Conservation (phyloP, 2,888 invertebrate species). For the Pediacus dermestoides region DNA sequence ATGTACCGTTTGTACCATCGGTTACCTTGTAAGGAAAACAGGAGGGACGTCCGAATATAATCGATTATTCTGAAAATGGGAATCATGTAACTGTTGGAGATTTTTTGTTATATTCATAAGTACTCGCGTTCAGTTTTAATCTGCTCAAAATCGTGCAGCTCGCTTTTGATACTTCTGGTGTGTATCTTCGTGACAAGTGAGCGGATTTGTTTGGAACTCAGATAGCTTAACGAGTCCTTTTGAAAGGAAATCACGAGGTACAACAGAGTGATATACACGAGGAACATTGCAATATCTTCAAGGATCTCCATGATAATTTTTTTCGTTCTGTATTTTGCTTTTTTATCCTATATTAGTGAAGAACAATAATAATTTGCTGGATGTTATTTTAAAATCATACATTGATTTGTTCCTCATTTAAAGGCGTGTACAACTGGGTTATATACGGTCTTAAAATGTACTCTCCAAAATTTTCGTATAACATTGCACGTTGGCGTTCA, state of each 20-base stretch:
- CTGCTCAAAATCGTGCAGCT: conserved; percentile 3
- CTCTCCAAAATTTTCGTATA: conserved; percentile 29
- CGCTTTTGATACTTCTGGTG: conserved; percentile 13
- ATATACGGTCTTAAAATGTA: conserved; percentile 28
- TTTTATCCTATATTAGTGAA: neutral
- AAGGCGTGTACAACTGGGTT: conserved; percentile 25
- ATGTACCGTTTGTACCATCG: conserved; percentile 35
- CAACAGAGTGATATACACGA: conserved; percentile 31
- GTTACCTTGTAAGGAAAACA: conserved; percentile 29
- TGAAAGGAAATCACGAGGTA: conserved; percentile 32
- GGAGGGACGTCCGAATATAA: conserved; percentile 26
- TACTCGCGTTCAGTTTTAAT: conserved; percentile 7
- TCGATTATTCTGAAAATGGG: conserved; percentile 26
- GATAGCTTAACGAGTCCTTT: conserved; percentile 24
- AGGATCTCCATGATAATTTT: conserved; percentile 21
- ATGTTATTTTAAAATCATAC: conserved; percentile 17
- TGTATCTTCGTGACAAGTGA: conserved; percentile 25
- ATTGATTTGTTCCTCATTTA: conserved; percentile 18
- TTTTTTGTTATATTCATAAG: too few species aligned
- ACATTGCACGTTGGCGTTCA: conserved; percentile 25
- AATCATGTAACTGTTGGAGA: too few species aligned
- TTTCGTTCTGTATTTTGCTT: conserved; percentile 18
- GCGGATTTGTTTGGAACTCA: conserved; percentile 28
- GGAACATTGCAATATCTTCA: conserved; percentile 34
- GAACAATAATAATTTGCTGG: neutral